Conservation (phyloP, 2,888 invertebrate genomes). For the Drosophila cognata region DNA sequence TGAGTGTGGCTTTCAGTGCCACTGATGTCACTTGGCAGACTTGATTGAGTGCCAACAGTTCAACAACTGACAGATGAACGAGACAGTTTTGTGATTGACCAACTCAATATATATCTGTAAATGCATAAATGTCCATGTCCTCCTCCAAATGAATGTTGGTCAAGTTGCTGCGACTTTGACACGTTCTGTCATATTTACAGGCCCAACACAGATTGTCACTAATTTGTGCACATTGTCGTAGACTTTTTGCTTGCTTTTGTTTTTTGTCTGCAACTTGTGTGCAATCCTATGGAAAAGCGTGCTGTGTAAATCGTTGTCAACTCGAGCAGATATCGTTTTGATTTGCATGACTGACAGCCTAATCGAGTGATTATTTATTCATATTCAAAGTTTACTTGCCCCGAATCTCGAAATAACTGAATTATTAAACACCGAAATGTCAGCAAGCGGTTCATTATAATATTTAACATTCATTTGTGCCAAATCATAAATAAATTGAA, state of each 20-base stretch:
- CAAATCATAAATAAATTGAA: background rate
- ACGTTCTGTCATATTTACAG: constrained; percentile 19
- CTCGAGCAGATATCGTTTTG: background rate
- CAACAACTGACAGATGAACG: constrained; percentile 28
- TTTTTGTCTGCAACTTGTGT: background rate
- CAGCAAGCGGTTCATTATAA: background rate
- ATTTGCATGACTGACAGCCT: constrained; percentile 10
- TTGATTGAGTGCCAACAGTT: constrained; percentile 60
- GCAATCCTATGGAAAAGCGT: constrained; percentile 8
- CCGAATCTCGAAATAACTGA: background rate
- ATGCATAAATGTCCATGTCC: constrained; percentile 26
- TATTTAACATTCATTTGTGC: background rate
- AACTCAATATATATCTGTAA: background rate
- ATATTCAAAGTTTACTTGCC: constrained; percentile 5
- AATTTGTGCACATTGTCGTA: constrained; percentile 19
- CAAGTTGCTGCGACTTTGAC: constrained; percentile 35
- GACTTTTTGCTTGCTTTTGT: background rate
- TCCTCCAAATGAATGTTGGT: constrained; percentile 12
- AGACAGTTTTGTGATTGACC: constrained; percentile 41
- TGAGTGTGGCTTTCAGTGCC: constrained; percentile 61
- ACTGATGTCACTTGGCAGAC: constrained; percentile 61
- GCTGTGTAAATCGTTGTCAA: background rate
- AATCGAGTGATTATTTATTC: constrained; percentile 6
- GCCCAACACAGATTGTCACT: constrained; percentile 3
- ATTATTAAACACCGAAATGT: background rate